Evolutionary conservation across 2,888 invertebrate species (phyloP).

Genomic region (Drosophila mettleri): DNA sequence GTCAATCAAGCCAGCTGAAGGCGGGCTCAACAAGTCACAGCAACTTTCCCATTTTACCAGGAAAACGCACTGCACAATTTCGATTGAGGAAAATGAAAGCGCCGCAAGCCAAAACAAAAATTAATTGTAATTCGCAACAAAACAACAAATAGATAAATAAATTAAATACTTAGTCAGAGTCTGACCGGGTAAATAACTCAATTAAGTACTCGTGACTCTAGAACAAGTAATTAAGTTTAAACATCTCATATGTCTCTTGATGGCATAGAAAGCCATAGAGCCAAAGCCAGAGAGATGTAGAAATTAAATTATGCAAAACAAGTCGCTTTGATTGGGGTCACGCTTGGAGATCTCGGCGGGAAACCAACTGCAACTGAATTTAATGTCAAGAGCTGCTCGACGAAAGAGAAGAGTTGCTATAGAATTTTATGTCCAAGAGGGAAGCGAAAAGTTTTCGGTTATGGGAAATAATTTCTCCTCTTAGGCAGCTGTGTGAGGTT

Average conservation of each 20-base stretch:
- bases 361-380: constrained; percentile 46
- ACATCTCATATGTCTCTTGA: constrained; percentile 47
- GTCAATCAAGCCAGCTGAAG: constrained; percentile 79
- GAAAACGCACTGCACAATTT: constrained; percentile 59
- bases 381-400: constrained; percentile 44
- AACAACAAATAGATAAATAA: background rate
- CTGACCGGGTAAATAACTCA: constrained; percentile 22
- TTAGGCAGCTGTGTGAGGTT: background rate
- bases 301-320: constrained; percentile 69
- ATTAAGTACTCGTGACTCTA: constrained; percentile 32
- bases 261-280: constrained; percentile 55
- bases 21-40: constrained; percentile 40
- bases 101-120: constrained; percentile 49
- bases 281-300: constrained; percentile 19
- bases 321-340: constrained; percentile 69
- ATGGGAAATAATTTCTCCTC: constrained; percentile 50
- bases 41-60: constrained; percentile 78
- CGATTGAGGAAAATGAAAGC: constrained; percentile 72
- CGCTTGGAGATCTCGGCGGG: constrained; percentile 39
- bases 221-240: constrained; percentile 39
- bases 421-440: constrained; percentile 14
- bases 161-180: background rate
- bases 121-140: constrained; percentile 41
- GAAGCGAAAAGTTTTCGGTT: constrained; percentile 33
- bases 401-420: constrained; percentile 14